Base-by-base conservation (phyloP, 2,797 vertebrate genomes). In the Neomorphus geoffroyi region DNA sequence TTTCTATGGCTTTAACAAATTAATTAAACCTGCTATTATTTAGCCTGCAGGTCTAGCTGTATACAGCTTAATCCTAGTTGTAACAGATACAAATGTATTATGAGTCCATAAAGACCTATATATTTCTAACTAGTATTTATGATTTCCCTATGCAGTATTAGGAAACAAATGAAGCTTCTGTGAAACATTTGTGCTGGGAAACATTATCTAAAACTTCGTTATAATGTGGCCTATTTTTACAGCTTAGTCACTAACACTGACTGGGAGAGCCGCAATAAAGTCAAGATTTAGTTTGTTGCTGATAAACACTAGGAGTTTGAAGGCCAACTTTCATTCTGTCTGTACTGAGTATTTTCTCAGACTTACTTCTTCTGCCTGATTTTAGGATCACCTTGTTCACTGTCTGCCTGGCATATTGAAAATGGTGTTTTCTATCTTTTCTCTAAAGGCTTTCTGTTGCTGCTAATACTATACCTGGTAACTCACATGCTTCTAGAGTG, bases 1-100 rank as follows among this genome's bases (percentile, higher is more conserved):
- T 73, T 92, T 65, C 50, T 58, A 79, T 39, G 69, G 13, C 41
- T 89, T 85, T 89, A 95, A 83, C 51, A 86, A 80, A 87, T 94
- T 93, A 94, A 96, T 96, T 96, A 90, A 94, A 65, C 50, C 43
- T 92, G 27, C 65, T 89, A 37, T 73, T 96, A 80, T 81, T 90
- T 94, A 93, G 82, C 89, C 89, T 93, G 62, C 39, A 89, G 94
- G 78, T 91, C 41, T 65, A 71, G 37, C 26, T 90, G 19, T 86
- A 39, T 69, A 51, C 41, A 69, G 35, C 30, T 90, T 94, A 92
- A 92, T 94, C 67, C 73, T 69, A 24, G 19, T 65, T 94, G 54
- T 90, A 78, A 77, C 56, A 90, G 67, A 85, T 88, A 90, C 24
- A 95, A 88, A 61, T 91, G 13, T 48, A 46, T 96, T 96, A 91